phyloP scores from a whole-genome alignment of 2,113 vertebrate species.

The Thymallus thymallus region DNA sequence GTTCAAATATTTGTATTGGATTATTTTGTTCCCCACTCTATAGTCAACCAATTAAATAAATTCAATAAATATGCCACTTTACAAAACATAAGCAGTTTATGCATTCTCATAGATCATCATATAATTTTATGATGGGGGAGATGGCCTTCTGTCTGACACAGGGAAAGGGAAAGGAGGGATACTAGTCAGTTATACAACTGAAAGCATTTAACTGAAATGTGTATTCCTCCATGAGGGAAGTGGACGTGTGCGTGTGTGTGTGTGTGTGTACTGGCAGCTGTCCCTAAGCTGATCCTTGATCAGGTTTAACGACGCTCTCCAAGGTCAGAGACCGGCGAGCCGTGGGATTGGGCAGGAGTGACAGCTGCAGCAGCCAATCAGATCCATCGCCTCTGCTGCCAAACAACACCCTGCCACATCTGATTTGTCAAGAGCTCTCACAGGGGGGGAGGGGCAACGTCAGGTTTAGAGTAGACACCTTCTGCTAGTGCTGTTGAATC shows the following conservation, averaged over 20 bases:
- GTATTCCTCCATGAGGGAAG: neutral
- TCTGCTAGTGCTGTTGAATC: too few relatives aligned
- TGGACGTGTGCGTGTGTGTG: neutral
- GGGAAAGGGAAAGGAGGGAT: neutral
- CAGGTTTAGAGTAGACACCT: neutral
- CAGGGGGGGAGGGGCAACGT: neutral
- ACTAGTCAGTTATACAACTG: too few relatives aligned
- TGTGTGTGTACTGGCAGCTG: slow-evolving; percentile 1
- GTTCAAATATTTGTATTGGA: too few relatives aligned
- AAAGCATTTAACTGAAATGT: too few relatives aligned
- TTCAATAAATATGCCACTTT: too few relatives aligned
- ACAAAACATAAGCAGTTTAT: too few relatives aligned
- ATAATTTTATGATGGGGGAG: slow-evolving; percentile 6
- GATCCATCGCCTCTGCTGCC: neutral
- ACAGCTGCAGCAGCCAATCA: slow-evolving; percentile 12
- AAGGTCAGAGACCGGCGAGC: slow-evolving; percentile 18
- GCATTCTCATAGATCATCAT: too few relatives aligned
- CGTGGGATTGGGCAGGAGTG: slow-evolving; percentile 4
- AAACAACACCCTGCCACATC: neutral
- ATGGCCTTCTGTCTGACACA: slow-evolving; percentile 41
- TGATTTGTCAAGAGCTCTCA: neutral
- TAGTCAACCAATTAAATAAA: too few relatives aligned
- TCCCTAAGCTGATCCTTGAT: slow-evolving; percentile 15
- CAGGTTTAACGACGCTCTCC: slow-evolving; percentile 5
- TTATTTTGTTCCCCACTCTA: too few relatives aligned